Base-by-base conservation (phyloP, 2,888 invertebrate genomes). In the Idaea straminata region DNA sequence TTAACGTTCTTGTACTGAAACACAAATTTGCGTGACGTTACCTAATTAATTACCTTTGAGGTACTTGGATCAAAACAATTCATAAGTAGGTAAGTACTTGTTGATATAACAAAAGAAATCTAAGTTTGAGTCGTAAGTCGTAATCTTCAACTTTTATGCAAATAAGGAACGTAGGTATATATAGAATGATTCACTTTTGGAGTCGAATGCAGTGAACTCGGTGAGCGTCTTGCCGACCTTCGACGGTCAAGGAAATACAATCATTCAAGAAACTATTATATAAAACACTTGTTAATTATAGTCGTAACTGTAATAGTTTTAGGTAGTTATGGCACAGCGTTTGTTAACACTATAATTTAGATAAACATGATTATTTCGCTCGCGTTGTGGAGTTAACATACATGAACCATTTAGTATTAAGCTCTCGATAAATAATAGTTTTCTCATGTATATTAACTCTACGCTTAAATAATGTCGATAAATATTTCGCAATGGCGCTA, bases 241-340 rank as follows among this genome's bases (percentile, higher is more conserved):
- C 89, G 77, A 80, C 77, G 85, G 85, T 87, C 88, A 89, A 88
- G 90, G 91, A 89, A 91, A 88, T 88, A 87, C 85, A 88, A 84
- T 85, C 83, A 83, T 87, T 84, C 80, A 85, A 77, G 71, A 75
- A 79, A 79, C 81, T 83, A 86, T 88, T 83, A 85, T 83, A 85
- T 81, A 83, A 83, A 83, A 81, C 81, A 80, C 74, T 81, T 76
- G 82, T 79, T 85, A 86, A 87, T 85, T 79, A 36, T 47, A 47
- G 13, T 10, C 34, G 81, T 76, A 80, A 80, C 78, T 85, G 72
- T 72, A 70, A 77, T 69, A 81, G 74, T 74, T 78, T 78, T 78
- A 76, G 76, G 82, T 86, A 76, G 76, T 82, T 86, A 84, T 86
- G 89, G 91, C 91, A 85, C 76, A 89, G 90, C 89, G 69, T 70